These are phyloP conservation scores for Imbricaverruca yamaguchii DNA, from an alignment of 2,888 invertebrate species.

Conservation along the genomic window DNA sequence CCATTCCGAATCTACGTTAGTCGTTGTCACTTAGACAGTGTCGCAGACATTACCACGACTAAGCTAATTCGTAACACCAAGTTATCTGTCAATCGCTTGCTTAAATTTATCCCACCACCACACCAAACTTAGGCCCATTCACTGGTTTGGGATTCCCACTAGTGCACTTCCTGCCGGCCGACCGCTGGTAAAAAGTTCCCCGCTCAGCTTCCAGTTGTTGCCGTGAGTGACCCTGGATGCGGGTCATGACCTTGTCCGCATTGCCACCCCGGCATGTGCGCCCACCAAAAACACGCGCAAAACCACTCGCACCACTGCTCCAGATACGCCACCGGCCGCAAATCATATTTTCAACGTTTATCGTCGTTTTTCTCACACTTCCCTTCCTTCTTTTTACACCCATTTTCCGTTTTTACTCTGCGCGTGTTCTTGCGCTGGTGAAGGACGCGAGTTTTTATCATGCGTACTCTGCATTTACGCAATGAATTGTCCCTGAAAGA, in stretches of 20 bases:
- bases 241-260: neutral
- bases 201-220: too few species aligned
- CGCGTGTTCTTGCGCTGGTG: neutral
- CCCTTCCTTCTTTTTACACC: slow-evolving; percentile 9
- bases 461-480: slow-evolving; percentile 8
- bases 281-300: slow-evolving; percentile 19
- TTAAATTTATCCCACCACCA: too few species aligned
- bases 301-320: slow-evolving; percentile 11
- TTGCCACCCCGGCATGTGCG: neutral
- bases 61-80: too few species aligned
- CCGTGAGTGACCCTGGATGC: neutral
- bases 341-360: slow-evolving; percentile 20
- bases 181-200: too few species aligned
- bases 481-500: slow-evolving; percentile 16
- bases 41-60: too few species aligned
- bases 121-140: too few species aligned
- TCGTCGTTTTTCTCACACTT: neutral
- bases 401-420: slow-evolving; percentile 13
- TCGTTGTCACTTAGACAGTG: too few species aligned
- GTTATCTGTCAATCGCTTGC: too few species aligned
- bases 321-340: slow-evolving; percentile 1
- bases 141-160: too few species aligned
- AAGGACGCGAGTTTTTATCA: slow-evolving; percentile 4
- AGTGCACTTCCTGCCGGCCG: too few species aligned
- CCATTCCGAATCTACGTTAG: too few species aligned